A percentile compares a stretch with the other conserved stretches of the same genome.
phyloP scores from a whole-genome alignment of 2,888 invertebrate species.

The Apodemia zela region DNA sequence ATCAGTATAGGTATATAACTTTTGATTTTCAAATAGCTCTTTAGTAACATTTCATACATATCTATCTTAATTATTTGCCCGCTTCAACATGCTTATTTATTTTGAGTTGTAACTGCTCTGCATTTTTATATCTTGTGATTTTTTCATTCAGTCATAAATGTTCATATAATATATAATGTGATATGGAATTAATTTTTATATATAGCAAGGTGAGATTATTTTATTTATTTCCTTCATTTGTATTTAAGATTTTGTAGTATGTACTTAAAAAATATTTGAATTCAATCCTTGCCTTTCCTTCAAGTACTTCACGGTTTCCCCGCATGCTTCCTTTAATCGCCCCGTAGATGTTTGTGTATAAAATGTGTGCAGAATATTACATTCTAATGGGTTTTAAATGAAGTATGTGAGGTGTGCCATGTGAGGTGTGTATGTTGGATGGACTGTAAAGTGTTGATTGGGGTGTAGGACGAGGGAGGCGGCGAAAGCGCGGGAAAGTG shows the following conservation, averaged over 20 bases:
- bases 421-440: slow-evolving; percentile 38
- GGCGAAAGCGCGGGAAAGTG: slow-evolving; percentile 66
- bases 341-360: slow-evolving; percentile 56
- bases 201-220: slow-evolving; percentile 14
- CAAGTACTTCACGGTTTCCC: slow-evolving; percentile 47
- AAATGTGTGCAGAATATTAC: slow-evolving; percentile 78
- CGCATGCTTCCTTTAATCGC: slow-evolving; percentile 80
- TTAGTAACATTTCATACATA: slow-evolving; percentile 27
- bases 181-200: slow-evolving; percentile 28
- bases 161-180: slow-evolving; percentile 39
- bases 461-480: slow-evolving; percentile 75
- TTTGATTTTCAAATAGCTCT: slow-evolving; percentile 28
- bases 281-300: slow-evolving; percentile 37
- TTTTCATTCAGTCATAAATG: slow-evolving; percentile 40
- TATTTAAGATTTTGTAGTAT: not conserved
- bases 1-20: no score
- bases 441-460: slow-evolving; percentile 67
- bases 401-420: slow-evolving; percentile 66
- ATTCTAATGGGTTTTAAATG: slow-evolving; percentile 74
- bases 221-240: slow-evolving; percentile 18
- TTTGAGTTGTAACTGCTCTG: slow-evolving; percentile 61
- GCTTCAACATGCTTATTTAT: slow-evolving; percentile 46
- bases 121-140: slow-evolving; percentile 63
- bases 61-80: slow-evolving; percentile 31
- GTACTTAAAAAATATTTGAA: slow-evolving; percentile 3